Base-by-base conservation (phyloP, 2,797 vertebrate species). In the Helostoma temminkii region DNA sequence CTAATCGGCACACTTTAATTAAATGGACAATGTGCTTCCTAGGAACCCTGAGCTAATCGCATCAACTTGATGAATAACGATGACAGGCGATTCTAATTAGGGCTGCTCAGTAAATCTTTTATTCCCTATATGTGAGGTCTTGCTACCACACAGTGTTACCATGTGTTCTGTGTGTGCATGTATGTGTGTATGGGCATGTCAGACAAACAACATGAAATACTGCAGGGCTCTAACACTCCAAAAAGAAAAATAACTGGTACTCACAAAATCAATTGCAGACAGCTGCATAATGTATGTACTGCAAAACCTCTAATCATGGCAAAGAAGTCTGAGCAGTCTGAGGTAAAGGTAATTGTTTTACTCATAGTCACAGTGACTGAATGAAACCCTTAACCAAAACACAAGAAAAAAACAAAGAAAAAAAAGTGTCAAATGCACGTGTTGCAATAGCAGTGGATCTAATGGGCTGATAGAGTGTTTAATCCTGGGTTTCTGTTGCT, bases 1-100 rank as follows among this genome's bases (percentile, higher is more conserved):
- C 26, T 71, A 78, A 86, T 77, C 9, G 15, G 55, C 54, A 6
- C 36, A 11, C 37, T 82, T 81, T 79, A 72, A 85, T 84, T 76
- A 70, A 82, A 81, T 62, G 54, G 32, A 82, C 56, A 37, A 19
- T 43, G 22, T 66, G 53, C 49, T 64, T 78, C 61, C 59, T 39
- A 53, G 43, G 42, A 66, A 67, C 52, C 34, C 24, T 42, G 19
- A 74, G 54, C 69, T 69, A 69, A 85, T 87, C 77, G 84, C 53
- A 87, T 88, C 25, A 10, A 45, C 59, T 7, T 25, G 53, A 65
- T 80, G 64, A 74, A 71, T 68, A 57, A 68, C 16, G 28, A 42
- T 49, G 71, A 78, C 61, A 73, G 59, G 67, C 46, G 46, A 26
- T 32, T 70, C 52, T 54, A 64, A 67, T 79, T 72, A 81, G 36